phyloP scores from a whole-genome alignment of 2,888 invertebrate genomes.

The Carabus problematicus region DNA sequence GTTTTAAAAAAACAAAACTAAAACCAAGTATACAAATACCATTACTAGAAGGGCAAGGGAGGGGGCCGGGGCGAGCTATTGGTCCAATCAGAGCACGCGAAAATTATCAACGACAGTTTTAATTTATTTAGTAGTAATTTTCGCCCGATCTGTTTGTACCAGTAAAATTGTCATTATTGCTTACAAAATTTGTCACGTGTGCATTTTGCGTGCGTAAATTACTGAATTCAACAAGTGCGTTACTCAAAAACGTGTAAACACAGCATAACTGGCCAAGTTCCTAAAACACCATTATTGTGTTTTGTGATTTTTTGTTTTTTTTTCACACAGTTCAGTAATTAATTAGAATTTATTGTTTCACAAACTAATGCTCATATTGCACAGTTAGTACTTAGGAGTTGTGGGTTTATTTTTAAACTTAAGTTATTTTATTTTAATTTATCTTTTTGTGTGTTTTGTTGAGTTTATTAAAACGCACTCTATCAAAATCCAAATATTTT shows the following conservation, averaged over 20 bases:
- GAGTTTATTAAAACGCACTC: slow-evolving; percentile 42
- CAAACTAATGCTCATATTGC: slow-evolving; percentile 38
- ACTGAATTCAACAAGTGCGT: slow-evolving; percentile 42
- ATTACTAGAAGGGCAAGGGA: too few relatives aligned
- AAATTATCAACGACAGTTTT: neutral
- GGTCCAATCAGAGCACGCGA: neutral
- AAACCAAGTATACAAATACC: neutral
- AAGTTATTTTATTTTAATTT: slow-evolving; percentile 16
- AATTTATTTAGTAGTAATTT: neutral
- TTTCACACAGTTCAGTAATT: slow-evolving; percentile 15
- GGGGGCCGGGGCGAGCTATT: too few relatives aligned
- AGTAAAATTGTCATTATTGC: too few relatives aligned
- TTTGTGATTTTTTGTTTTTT: too few relatives aligned
- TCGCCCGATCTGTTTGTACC: slow-evolving; percentile 1
- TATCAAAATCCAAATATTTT: slow-evolving; percentile 43
- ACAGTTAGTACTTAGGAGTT: slow-evolving; percentile 35
- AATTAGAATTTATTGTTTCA: slow-evolving; percentile 33
- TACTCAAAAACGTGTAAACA: slow-evolving; percentile 35
- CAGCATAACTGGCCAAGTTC: slow-evolving; percentile 37
- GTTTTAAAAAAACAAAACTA: slow-evolving; percentile 14
- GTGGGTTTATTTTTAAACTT: slow-evolving; percentile 18
- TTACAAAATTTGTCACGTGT: slow-evolving; percentile 20
- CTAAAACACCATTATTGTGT: slow-evolving; percentile 1
- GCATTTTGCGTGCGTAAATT: slow-evolving; percentile 41
- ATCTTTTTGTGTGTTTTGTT: slow-evolving; percentile 30